phyloP scores from a whole-genome alignment of 2,113 vertebrate genomes.

The Calyptommatus sinebrachiatus region DNA sequence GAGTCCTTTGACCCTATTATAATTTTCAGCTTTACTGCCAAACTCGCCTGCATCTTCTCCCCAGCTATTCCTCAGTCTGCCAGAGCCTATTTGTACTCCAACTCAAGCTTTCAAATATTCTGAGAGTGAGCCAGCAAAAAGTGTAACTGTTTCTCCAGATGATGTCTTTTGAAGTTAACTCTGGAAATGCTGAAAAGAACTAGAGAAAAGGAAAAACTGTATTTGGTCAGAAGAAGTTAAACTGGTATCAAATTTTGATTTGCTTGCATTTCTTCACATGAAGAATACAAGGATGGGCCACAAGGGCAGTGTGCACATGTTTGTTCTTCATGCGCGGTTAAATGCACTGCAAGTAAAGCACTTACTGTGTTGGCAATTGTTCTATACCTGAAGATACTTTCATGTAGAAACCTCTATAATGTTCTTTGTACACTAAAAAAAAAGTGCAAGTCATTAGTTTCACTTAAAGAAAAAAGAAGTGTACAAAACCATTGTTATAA shows the following conservation, averaged over 20 bases:
- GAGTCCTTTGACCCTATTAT: slow-evolving; percentile 16
- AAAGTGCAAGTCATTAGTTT: background rate
- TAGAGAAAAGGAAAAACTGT: background rate
- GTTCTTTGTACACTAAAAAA: background rate
- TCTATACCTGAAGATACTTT: background rate
- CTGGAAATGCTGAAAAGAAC: slow-evolving; percentile 5
- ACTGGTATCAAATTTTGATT: background rate
- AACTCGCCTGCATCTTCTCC: background rate
- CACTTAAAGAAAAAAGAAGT: background rate
- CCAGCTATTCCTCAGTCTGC: slow-evolving; percentile 24
- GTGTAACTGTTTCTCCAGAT: slow-evolving; percentile 41
- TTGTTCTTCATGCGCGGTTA: background rate
- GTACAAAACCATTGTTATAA: background rate
- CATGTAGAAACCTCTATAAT: background rate
- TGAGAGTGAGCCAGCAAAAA: slow-evolving; percentile 26
- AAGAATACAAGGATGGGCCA: background rate
- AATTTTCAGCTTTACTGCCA: slow-evolving; percentile 11
- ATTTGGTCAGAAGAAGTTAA: background rate
- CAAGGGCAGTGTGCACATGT: too few relatives aligned
- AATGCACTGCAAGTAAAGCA: background rate
- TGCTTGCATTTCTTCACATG: background rate
- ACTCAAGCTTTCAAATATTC: slow-evolving; percentile 45
- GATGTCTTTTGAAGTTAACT: slow-evolving; percentile 35
- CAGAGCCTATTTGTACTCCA: slow-evolving; percentile 29
- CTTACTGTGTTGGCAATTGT: background rate